Percentiles rank a stretch among this genome's conserved stretches.
Evolutionary conservation across 1,140 invertebrate species (phyloP).

Genomic region (Amphibalanus amphitrite): DNA sequence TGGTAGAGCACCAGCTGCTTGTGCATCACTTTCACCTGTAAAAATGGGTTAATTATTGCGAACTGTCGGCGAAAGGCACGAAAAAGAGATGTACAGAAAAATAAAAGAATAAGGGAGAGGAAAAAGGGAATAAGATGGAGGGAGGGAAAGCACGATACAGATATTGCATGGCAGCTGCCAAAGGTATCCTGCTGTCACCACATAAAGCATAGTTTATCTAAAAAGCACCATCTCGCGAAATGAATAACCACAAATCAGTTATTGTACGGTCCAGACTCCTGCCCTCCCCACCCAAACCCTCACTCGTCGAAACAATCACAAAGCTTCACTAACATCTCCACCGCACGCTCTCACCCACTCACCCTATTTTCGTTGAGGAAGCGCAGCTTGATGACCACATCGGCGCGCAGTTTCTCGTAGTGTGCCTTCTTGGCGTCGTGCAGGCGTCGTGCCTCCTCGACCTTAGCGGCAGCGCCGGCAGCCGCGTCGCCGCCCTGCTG

Average conservation of each 20-base stretch:
- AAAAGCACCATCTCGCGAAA: too few species aligned
- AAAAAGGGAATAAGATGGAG: not conserved
- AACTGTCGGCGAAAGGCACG: not conserved
- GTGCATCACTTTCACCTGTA: conserved; percentile 93
- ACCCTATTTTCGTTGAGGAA: conserved; percentile 94
- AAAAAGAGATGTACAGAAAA: not conserved
- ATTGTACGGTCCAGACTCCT: too few species aligned
- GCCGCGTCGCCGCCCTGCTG: too few species aligned
- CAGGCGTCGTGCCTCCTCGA: conserved; percentile 61
- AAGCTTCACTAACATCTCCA: not conserved
- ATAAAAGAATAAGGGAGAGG: not conserved
- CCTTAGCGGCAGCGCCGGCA: conserved; percentile 34
- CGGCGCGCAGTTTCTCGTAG: conserved; percentile 76
- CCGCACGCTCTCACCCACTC: conserved; percentile 22
- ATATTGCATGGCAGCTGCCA: too few species aligned
- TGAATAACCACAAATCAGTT: too few species aligned
- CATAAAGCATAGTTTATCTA: too few species aligned
- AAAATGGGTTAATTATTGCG: conserved; percentile 14
- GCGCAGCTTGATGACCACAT: conserved; percentile 87
- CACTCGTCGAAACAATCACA: not conserved
- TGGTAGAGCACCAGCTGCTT: conserved; percentile 89
- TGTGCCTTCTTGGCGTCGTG: conserved; percentile 69
- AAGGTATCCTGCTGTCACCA: too few species aligned
- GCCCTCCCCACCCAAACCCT: not conserved
- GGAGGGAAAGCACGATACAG: not conserved